phyloP scores from a whole-genome alignment of 2,888 invertebrate species.

The Andrena bucephala region DNA sequence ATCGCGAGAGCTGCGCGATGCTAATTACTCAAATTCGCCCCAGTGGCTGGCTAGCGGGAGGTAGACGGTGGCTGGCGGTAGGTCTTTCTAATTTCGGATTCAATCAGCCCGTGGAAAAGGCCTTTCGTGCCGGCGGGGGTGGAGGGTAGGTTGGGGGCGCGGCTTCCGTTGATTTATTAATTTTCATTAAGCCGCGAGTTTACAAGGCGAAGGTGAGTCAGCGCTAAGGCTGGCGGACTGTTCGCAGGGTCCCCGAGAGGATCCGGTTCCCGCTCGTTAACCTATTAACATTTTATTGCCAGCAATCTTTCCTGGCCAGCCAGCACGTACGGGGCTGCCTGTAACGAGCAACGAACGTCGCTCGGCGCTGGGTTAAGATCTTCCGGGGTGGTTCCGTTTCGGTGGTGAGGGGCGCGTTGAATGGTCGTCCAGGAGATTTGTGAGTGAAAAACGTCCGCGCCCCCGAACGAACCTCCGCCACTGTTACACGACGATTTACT shows the following conservation, averaged over 20 bases:
- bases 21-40: constrained; percentile 8
- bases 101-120: constrained; percentile 25
- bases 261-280: constrained; percentile 70
- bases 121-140: background rate
- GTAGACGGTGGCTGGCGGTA: background rate
- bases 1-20: background rate
- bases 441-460: constrained; percentile 57
- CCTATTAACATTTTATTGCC: constrained; percentile 79
- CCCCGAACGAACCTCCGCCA: constrained; percentile 28
- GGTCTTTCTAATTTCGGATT: constrained; percentile 30
- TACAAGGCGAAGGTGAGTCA: constrained; percentile 30
- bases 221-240: background rate
- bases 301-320: constrained; percentile 68
- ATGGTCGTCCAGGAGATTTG: constrained; percentile 63
- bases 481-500: constrained; percentile 38
- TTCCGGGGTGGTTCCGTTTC: constrained; percentile 63
- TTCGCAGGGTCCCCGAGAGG: constrained; percentile 38
- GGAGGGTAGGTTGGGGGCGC: background rate
- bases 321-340: constrained; percentile 31
- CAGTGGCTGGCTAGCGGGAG: background rate
- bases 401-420: constrained; percentile 51
- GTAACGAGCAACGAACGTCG: constrained; percentile 47
- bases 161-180: constrained; percentile 49
- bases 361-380: constrained; percentile 57
- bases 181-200: constrained; percentile 45